These are phyloP conservation scores for Venturia canescens DNA, from an alignment of 1,140 invertebrate species.

Conservation along the genomic window DNA sequence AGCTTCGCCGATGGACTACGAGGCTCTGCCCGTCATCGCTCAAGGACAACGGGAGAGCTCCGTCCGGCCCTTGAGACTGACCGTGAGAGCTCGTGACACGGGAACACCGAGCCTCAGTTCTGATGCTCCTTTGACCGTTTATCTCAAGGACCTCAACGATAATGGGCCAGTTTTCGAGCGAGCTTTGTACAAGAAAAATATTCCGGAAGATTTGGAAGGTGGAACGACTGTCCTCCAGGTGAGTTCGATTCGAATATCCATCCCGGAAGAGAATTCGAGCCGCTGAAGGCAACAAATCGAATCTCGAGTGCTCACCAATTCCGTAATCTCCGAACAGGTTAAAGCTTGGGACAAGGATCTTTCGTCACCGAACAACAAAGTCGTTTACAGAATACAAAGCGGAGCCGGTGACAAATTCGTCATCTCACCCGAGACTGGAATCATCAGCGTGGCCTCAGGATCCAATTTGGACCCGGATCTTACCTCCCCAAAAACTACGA, in stretches of 20 bases:
- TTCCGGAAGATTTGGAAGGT: constrained; percentile 88
- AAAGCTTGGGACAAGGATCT: constrained; percentile 90
- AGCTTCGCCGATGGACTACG: constrained; percentile 86
- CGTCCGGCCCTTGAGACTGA: constrained; percentile 85
- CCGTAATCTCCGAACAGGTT: too few species aligned
- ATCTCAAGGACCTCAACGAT: constrained; percentile 93
- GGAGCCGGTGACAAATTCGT: constrained; percentile 95
- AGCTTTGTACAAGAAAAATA: constrained; percentile 84
- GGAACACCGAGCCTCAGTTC: constrained; percentile 87
- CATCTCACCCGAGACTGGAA: constrained; percentile 88
- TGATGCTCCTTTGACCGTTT: constrained; percentile 86
- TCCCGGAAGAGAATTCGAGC: constrained; percentile 10
- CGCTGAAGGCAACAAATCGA: too few species aligned
- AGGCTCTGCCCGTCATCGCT: constrained; percentile 79
- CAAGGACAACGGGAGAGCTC: constrained; percentile 76
- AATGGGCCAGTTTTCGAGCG: constrained; percentile 89
- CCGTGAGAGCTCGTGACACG: constrained; percentile 87
- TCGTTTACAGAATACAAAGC: constrained; percentile 91
- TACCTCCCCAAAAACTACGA: constrained; percentile 84
- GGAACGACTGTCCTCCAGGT: constrained; percentile 89
- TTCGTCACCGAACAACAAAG: constrained; percentile 89
- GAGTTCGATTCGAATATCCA: constrained; percentile 45
- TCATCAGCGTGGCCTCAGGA: constrained; percentile 90
- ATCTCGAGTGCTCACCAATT: too few species aligned
- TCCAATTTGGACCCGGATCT: constrained; percentile 93